Conservation (phyloP, 2,797 vertebrate genomes). For the Apogon talboti region DNA sequence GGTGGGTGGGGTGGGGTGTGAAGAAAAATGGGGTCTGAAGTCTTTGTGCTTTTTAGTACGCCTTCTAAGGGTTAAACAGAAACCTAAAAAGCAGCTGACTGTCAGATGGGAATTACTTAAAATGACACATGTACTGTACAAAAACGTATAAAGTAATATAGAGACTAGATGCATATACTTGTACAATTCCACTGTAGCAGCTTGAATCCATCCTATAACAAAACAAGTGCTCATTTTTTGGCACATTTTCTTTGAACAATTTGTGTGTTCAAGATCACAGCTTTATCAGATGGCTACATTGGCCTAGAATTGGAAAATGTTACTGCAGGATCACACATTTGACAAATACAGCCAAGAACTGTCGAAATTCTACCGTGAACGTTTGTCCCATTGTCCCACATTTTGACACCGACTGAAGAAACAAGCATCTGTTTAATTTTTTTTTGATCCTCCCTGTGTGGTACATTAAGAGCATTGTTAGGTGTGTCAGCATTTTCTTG, state of each 20-base stretch:
- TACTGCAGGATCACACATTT: constrained; percentile 54
- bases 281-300: constrained; percentile 51
- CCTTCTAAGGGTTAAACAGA: constrained; percentile 64
- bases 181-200: constrained; percentile 76
- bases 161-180: constrained; percentile 65
- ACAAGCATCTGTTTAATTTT: constrained; percentile 70
- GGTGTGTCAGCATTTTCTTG: constrained; percentile 68
- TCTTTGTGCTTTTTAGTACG: constrained; percentile 71
- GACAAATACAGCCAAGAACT: constrained; percentile 46
- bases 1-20: constrained; percentile 6
- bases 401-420: constrained; percentile 71
- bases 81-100: constrained; percentile 45
- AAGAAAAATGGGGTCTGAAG: constrained; percentile 17
- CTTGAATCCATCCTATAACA: constrained; percentile 69
- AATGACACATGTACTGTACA: constrained; percentile 71
- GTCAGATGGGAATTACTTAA: constrained; percentile 53
- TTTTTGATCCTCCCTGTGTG: constrained; percentile 58
- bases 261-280: constrained; percentile 63
- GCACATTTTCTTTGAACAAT: constrained; percentile 69
- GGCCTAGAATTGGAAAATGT: constrained; percentile 50
- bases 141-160: constrained; percentile 64
- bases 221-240: constrained; percentile 79
- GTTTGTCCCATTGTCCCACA: constrained; percentile 64
- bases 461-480: constrained; percentile 72
- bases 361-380: constrained; percentile 50